These are phyloP conservation scores for Sinocyclocheilus maitianheensis DNA, from an alignment of 2,113 vertebrate species.

Conservation along the genomic window DNA sequence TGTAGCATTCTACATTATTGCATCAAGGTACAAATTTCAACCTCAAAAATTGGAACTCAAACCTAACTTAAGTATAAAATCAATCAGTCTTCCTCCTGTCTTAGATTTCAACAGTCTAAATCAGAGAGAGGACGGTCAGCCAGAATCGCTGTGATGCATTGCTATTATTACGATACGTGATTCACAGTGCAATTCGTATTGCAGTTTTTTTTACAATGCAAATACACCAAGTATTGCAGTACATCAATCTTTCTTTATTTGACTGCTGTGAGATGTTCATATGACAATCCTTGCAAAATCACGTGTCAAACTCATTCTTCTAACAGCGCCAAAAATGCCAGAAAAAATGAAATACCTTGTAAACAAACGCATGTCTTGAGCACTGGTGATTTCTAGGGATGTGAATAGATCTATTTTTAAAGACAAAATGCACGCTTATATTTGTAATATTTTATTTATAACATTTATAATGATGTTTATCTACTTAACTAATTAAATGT, in stretches of 20 bases:
- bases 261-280: conserved; percentile 31
- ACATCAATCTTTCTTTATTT: conserved; percentile 39
- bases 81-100: neutral
- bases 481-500: neutral
- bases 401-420: neutral
- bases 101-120: neutral
- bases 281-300: conserved; percentile 22
- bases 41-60: neutral
- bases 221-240: conserved; percentile 18
- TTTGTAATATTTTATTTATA: neutral
- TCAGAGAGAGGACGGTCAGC: neutral
- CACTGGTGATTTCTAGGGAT: neutral
- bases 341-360: too few species aligned
- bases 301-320: neutral
- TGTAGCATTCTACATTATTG: neutral
- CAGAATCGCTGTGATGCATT: neutral
- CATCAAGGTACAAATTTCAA: neutral
- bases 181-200: conserved; percentile 19
- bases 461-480: neutral
- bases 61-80: neutral
- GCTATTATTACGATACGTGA: neutral
- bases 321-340: too few species aligned
- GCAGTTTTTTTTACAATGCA: neutral
- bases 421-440: neutral
- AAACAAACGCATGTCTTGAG: neutral